Conservation (phyloP, 2,888 invertebrate species). For the Chrysolina oricalcia region DNA sequence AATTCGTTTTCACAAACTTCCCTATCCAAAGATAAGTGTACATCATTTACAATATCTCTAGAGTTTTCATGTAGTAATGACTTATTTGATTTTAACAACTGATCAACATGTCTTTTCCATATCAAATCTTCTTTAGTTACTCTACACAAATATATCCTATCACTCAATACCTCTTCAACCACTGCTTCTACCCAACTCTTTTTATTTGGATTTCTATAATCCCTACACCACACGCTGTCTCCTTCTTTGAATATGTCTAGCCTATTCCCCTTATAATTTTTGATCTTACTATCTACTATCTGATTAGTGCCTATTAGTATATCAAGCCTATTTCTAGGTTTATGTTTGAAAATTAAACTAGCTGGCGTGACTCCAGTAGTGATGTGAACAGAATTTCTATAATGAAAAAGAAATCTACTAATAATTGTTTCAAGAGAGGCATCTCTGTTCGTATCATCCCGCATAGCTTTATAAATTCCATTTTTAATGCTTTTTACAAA, state of each 20-base stretch:
- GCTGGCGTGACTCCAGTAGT: constrained; percentile 14
- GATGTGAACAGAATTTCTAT: constrained; percentile 8
- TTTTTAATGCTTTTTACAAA: too few relatives aligned
- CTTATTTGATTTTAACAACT: constrained; percentile 22
- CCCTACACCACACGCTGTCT: constrained; percentile 30
- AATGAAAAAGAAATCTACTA: not conserved
- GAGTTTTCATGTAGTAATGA: constrained; percentile 4
- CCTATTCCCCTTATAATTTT: constrained; percentile 21
- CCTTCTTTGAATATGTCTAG: constrained; percentile 21
- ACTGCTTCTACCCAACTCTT: constrained; percentile 34
- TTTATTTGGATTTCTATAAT: constrained; percentile 36
- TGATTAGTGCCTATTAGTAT: not conserved
- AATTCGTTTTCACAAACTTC: not conserved
- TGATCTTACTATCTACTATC: constrained; percentile 2
- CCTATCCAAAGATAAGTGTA: not conserved
- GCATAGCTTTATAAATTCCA: too few relatives aligned
- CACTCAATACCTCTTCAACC: constrained; percentile 36
- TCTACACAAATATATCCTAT: constrained; percentile 33
- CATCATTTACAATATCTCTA: not conserved
- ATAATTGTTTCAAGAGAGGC: too few relatives aligned
- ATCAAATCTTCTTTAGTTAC: constrained; percentile 22
- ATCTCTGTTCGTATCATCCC: too few relatives aligned
- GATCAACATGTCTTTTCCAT: constrained; percentile 19
- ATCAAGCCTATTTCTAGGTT: constrained; percentile 26
- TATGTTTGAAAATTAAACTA: constrained; percentile 32